Conservation (phyloP, 2,888 invertebrate genomes). For the Phalera bucephala region DNA sequence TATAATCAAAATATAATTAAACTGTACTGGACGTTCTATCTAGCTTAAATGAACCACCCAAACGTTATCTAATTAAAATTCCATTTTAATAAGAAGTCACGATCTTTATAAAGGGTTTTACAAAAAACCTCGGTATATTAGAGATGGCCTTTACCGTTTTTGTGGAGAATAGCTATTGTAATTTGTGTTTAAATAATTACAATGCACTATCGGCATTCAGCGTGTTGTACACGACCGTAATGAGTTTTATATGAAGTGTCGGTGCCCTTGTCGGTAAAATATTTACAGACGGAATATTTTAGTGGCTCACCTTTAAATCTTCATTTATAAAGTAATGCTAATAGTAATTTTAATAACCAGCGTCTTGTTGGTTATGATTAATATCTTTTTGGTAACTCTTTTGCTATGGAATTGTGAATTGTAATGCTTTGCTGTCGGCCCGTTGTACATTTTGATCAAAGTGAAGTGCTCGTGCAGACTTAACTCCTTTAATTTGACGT, state of each 20-base stretch:
- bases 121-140: constrained; percentile 1
- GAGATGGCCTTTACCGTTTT: constrained; percentile 5
- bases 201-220: constrained; percentile 4
- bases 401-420: too few relatives aligned
- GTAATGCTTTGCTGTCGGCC: too few relatives aligned
- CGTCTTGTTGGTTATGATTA: too few relatives aligned
- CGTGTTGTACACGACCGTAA: constrained; percentile 7
- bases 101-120: constrained; percentile 8
- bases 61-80: constrained; percentile 5
- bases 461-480: too few relatives aligned
- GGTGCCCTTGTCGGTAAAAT: constrained; percentile 19
- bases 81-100: too few relatives aligned
- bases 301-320: constrained; percentile 27
- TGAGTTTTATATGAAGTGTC: constrained; percentile 1
- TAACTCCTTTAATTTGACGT: too few relatives aligned
- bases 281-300: constrained; percentile 17
- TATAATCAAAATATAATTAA: too few relatives aligned
- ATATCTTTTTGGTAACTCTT: too few relatives aligned
- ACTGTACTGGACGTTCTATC: too few relatives aligned
- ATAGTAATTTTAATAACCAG: too few relatives aligned
- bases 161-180: constrained; percentile 11
- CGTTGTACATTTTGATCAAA: too few relatives aligned
- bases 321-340: constrained; percentile 5
- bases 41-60: too few relatives aligned
- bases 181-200: constrained; percentile 22